Percentiles rank a stretch among this genome's conserved stretches.
Conservation (phyloP, 2,888 invertebrate species). For the Ernsta delagoae region DNA sequence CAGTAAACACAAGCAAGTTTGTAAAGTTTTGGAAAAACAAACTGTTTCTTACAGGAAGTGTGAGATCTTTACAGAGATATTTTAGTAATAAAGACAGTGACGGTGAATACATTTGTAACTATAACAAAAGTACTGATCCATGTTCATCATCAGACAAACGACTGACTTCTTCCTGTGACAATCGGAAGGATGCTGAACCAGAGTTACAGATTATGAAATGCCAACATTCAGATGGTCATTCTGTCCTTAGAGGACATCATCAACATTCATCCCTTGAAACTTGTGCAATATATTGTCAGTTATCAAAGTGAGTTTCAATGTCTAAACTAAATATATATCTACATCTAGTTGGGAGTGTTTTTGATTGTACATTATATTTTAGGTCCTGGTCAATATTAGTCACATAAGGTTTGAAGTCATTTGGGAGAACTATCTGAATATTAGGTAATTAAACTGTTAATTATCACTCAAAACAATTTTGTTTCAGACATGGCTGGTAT, state of each 20-base stretch:
- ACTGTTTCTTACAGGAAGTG: conserved; percentile 74
- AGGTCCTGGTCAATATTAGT: too few species aligned
- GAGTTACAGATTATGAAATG: conserved; percentile 67
- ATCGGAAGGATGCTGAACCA: conserved; percentile 59
- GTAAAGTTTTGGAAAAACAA: conserved; percentile 81
- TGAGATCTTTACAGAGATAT: conserved; percentile 74
- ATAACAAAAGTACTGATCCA: conserved; percentile 50
- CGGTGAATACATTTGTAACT: conserved; percentile 54
- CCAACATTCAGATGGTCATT: conserved; percentile 75
- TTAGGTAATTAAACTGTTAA: too few species aligned
- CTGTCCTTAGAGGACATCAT: conserved; percentile 75
- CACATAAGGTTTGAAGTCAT: too few species aligned
- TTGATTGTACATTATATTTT: too few species aligned
- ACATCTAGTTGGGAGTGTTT: too few species aligned
- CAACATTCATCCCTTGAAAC: conserved; percentile 75
- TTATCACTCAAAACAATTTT: conserved; percentile 8
- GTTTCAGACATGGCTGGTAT: conserved; percentile 87
- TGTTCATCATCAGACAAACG: conserved; percentile 53
- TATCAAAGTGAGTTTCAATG: conserved; percentile 67
- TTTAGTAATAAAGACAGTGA: conserved; percentile 68
- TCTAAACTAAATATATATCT: neutral
- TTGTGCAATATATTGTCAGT: conserved; percentile 78
- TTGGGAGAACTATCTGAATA: too few species aligned
- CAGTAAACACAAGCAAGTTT: conserved; percentile 72
- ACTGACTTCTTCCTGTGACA: conserved; percentile 51